phyloP scores from a whole-genome alignment of 2,113 vertebrate genomes.

The Oryzias javanicus region DNA sequence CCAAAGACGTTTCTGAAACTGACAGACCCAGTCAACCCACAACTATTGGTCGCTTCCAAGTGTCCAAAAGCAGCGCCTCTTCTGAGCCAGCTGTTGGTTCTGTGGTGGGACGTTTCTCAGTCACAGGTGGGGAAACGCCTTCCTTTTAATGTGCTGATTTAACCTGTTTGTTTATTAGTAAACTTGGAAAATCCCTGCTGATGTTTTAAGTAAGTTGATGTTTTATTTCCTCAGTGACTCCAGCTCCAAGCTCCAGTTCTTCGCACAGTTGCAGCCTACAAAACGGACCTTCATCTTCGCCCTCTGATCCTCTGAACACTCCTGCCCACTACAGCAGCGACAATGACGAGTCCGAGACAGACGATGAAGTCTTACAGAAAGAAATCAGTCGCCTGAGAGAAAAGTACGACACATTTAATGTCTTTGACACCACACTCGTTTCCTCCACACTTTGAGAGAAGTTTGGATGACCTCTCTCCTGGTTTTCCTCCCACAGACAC shows the following conservation, averaged over 20 bases:
- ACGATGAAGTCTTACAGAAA: conserved; percentile 88
- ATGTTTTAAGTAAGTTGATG: background rate
- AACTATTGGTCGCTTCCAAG: conserved; percentile 88
- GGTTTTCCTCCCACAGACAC: conserved; percentile 75
- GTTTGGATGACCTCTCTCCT: background rate
- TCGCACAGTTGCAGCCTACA: conserved; percentile 33
- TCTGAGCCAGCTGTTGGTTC: conserved; percentile 40
- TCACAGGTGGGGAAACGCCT: conserved; percentile 70
- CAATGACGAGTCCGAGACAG: conserved; percentile 90
- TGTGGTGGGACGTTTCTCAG: conserved; percentile 86
- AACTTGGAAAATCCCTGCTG: too few relatives aligned
- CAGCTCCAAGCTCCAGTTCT: conserved; percentile 42
- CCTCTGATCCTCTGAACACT: conserved; percentile 64
- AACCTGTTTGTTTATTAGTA: background rate
- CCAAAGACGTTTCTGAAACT: conserved; percentile 39
- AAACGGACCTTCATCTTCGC: conserved; percentile 60
- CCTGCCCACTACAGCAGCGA: conserved; percentile 88
- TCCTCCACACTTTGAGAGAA: background rate
- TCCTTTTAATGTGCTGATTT: background rate
- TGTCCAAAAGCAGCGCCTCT: conserved; percentile 67
- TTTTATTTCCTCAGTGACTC: conserved; percentile 45
- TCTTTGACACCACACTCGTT: background rate
- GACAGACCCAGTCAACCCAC: conserved; percentile 72
- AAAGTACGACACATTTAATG: conserved; percentile 75
- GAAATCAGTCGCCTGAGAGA: conserved; percentile 88